Base-by-base conservation (phyloP, 2,113 vertebrate species). In the Chaenocephalus aceratus region DNA sequence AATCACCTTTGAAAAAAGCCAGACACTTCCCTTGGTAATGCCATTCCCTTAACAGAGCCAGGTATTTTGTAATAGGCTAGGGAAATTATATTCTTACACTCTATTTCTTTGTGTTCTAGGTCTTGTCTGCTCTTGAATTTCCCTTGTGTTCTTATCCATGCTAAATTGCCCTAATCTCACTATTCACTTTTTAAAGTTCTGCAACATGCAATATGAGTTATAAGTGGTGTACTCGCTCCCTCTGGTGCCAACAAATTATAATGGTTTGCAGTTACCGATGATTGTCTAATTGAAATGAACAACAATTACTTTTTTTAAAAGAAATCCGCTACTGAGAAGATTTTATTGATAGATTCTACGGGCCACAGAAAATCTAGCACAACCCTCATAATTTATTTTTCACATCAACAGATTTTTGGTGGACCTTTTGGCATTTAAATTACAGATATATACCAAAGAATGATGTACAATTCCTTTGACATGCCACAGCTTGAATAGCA, bases 171-270 rank as follows among this genome's bases (percentile, higher is more conserved):
- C 10, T 49, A 23, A 8, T 18, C 4, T 54, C 6, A 62, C 9
- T 36, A 21, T 26, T 76, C 5, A 57, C 13, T 15, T 60, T 49
- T 45, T 6, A 7, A 36, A 44, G 18, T 10, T 6, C 9, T 62
- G 54, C 21, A 70, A 11, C 3, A 70, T 75, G 45, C 15, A 56
- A 4, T 9, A 10, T 10, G 18, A 59, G 1, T 34, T 21, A 78
- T 68, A 12, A 0, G 69, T 81, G 62, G 34, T 44, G 21, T 7
- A 79, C 26, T 80, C 53, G 84, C 85, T 8, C 89, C 85, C 63
- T 51, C 89, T 89, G 56, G 73, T 77, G 89, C 0, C 51, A 45
- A 21, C 52, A 34, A n/a, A 12, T 46, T 21, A 1, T 3, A 0
- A 51, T 16, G 26, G 44, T 23, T 57, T 73, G 3, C 11, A 59